Base-by-base conservation (phyloP, 2,113 vertebrate species). In the Oncorhynchus clarkii region DNA sequence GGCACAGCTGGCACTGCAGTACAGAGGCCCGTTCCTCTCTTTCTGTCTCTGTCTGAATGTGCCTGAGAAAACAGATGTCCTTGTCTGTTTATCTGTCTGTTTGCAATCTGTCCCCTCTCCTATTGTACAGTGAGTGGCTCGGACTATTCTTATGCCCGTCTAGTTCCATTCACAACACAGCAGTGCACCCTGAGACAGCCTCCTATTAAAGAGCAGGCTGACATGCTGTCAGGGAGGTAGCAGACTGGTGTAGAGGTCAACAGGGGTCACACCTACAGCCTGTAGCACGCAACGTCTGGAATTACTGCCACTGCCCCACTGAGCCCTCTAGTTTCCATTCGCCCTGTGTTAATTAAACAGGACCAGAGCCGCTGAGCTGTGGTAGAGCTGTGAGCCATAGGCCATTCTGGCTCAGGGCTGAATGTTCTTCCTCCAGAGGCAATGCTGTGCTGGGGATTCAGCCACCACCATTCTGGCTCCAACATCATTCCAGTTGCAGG, bases 291-390 rank as follows among this genome's bases (percentile, higher is more conserved):
- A 70, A 48, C 73, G 20, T 73, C 72, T 57, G 7, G 34, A 74
- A 73, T 75, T 69, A 26, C 72, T 67, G 70, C 73, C 49, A 59
- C 62, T 78, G 60, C 82, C 65, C 72, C 54, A 76, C 65, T 39
- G 62, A 79, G 27, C 67, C 62, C 64, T 69, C 64, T 71, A 67
- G 64, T 70, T 65, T 82, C 49, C 77, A 66, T 69, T 68, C 31
- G 78, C 59, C 26, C n/a, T 54, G 60, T 76, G 74, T 79, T 88
- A 82, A 85, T 87, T 86, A 85, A 85, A 68, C 20, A 39, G 18
- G 13, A 68, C 27, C 65, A 26, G 24, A 7, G 26, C 11, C 9
- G 16, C 65, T 66, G 16, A 66, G 65, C 49, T 14, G 14, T 51
- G 57, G 71, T 72, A 68, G 70, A 84, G 54, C 77, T 67, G 24